Evolutionary conservation across 2,113 vertebrate genomes (phyloP).

Genomic region (Myocastor coypus): DNA sequence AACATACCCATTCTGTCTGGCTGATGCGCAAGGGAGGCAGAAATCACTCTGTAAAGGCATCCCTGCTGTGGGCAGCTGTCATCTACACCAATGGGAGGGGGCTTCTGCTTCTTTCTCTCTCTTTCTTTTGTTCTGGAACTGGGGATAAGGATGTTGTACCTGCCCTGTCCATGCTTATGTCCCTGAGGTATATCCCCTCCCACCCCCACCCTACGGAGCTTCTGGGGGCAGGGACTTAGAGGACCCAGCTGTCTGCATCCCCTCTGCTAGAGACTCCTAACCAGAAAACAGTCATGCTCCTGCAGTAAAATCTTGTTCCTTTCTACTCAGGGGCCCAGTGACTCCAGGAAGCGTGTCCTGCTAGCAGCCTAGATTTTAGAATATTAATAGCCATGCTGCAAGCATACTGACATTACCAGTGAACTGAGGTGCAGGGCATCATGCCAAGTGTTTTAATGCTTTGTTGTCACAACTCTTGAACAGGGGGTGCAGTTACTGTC

Average conservation of each 20-base stretch:
- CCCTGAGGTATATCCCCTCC: too few relatives aligned
- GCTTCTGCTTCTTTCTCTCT: too few relatives aligned
- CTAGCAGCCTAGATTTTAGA: background rate
- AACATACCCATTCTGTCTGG: background rate
- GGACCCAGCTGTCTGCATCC: background rate
- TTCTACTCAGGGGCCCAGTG: background rate
- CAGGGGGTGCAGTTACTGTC: background rate
- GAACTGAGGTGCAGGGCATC: background rate
- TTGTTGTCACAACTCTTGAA: background rate
- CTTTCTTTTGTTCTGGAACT: too few relatives aligned
- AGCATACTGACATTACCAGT: background rate
- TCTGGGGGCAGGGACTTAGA: background rate
- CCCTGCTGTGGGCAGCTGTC: background rate
- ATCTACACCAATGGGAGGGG: background rate
- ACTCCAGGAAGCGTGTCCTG: background rate
- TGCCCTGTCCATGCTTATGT: too few relatives aligned
- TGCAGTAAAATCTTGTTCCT: background rate
- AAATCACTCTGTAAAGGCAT: constrained; percentile 31
- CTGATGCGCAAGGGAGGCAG: constrained; percentile 60
- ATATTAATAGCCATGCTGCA: background rate
- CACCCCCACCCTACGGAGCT: too few relatives aligned
- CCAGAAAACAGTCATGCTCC: background rate
- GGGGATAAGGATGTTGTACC: too few relatives aligned
- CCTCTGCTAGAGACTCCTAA: background rate
- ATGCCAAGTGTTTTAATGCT: background rate